Evolutionary conservation across 1,140 invertebrate genomes (phyloP).

Genomic region (Atta texana): DNA sequence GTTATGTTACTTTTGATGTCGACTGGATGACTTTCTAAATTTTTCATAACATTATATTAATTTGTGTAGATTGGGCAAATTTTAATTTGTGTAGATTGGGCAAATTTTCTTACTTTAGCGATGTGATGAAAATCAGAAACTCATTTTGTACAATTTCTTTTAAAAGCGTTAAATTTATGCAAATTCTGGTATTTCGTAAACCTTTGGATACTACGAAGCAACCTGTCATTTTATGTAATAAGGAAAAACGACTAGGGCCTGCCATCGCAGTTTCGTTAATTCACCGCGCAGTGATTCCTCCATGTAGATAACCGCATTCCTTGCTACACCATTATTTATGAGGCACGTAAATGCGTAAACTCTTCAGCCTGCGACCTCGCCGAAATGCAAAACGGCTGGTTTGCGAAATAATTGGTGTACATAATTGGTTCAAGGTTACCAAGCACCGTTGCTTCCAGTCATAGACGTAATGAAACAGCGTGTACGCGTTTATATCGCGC

Average conservation of each 20-base stretch:
- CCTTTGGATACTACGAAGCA: background rate
- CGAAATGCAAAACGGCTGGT: constrained; percentile 60
- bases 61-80: background rate
- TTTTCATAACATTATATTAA: too few species aligned
- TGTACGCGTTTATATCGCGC: background rate
- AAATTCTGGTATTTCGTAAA: constrained; percentile 12
- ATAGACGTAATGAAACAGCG: background rate
- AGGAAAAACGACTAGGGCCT: background rate
- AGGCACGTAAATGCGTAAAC: constrained; percentile 50
- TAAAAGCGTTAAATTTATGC: constrained; percentile 19
- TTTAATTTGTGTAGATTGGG: too few species aligned
- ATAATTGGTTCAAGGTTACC: constrained; percentile 77
- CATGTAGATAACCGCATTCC: constrained; percentile 26
- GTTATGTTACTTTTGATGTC: too few species aligned
- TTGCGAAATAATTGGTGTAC: constrained; percentile 70
- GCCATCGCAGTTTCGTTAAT: constrained; percentile 24
- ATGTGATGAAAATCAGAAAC: background rate
- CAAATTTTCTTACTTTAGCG: background rate
- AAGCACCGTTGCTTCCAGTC: constrained; percentile 68
- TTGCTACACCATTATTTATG: constrained; percentile 40
- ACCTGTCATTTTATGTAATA: constrained; percentile 32
- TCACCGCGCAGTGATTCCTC: background rate
- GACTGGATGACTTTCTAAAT: too few species aligned
- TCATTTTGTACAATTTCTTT: background rate
- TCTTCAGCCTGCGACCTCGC: constrained; percentile 27